Percentiles rank a stretch among this genome's conserved stretches.
Evolutionary conservation across 1,140 invertebrate species (phyloP).

Genomic region (Laupala kohalensis): DNA sequence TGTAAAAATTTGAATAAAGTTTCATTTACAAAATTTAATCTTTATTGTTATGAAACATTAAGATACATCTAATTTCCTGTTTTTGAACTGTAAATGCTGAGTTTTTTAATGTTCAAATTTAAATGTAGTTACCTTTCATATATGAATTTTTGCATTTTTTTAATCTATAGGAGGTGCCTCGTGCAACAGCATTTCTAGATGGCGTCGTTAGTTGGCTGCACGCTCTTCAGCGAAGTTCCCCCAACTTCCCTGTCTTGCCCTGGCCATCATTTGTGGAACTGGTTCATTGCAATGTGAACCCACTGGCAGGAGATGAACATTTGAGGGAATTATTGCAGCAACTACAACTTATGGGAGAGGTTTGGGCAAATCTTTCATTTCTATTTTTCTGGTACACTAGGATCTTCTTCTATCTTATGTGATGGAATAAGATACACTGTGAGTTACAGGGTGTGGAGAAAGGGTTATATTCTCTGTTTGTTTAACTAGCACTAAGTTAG

Average conservation of each 20-base stretch:
- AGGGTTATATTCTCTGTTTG: no score
- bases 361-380: slow-evolving; percentile 25
- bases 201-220: slow-evolving; percentile 39
- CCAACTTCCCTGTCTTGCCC: slow-evolving; percentile 50
- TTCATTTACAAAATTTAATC: no score
- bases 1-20: no score
- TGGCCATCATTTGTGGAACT: slow-evolving; percentile 49
- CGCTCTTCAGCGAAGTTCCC: slow-evolving; percentile 30
- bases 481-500: no score
- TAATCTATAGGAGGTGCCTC: slow-evolving; percentile 36
- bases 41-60: no score
- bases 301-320: slow-evolving; percentile 52
- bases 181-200: slow-evolving; percentile 48
- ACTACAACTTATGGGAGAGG: slow-evolving; percentile 54
- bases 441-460: no score
- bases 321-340: slow-evolving; percentile 52
- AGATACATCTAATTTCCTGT: no score
- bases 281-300: slow-evolving; percentile 49
- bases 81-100: no score
- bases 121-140: not conserved
- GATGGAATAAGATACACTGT: no score
- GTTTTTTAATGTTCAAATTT: no score
- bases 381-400: no score
- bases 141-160: not conserved
- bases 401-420: no score